Conservation (phyloP, 1,140 invertebrate genomes). For the Asobara japonica region DNA sequence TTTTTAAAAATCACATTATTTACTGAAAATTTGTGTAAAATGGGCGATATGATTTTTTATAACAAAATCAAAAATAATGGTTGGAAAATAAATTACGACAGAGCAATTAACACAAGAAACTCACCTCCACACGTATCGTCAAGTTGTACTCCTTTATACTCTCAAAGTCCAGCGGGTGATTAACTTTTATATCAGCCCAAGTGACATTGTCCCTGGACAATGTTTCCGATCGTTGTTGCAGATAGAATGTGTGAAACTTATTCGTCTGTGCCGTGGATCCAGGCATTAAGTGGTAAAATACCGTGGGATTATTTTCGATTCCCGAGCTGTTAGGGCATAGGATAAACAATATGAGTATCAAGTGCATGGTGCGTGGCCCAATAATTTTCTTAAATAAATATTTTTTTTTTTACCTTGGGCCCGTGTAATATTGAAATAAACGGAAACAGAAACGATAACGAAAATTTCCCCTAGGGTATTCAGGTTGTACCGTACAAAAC, state of each 20-base stretch:
- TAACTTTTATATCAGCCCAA: conserved; percentile 95
- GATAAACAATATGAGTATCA: conserved; percentile 28
- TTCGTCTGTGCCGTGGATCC: conserved; percentile 95
- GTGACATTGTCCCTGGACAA: conserved; percentile 78
- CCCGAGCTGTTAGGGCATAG: conserved; percentile 78
- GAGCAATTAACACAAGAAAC: conserved; percentile 42
- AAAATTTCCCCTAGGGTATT: conserved; percentile 45
- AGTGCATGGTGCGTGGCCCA: conserved; percentile 15
- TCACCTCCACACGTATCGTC: conserved; percentile 93
- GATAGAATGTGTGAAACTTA: conserved; percentile 94
- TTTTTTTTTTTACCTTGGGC: not conserved
- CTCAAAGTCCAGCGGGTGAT: conserved; percentile 94
- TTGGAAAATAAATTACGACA: not conserved
- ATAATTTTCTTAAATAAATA: not conserved
- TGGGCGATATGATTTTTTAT: too few species aligned
- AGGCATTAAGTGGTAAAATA: conserved; percentile 94
- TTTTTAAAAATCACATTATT: too few species aligned
- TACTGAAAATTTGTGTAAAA: too few species aligned
- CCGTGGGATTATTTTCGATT: conserved; percentile 94
- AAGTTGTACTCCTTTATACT: conserved; percentile 96
- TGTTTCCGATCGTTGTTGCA: conserved; percentile 86
- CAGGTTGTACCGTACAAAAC: conserved; percentile 31
- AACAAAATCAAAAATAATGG: too few species aligned
- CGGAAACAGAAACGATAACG: conserved; percentile 63
- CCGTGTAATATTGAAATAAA: conserved; percentile 36